These are phyloP conservation scores for Gisinianus flammeolus DNA, from an alignment of 2,888 invertebrate species.

Conservation along the genomic window DNA sequence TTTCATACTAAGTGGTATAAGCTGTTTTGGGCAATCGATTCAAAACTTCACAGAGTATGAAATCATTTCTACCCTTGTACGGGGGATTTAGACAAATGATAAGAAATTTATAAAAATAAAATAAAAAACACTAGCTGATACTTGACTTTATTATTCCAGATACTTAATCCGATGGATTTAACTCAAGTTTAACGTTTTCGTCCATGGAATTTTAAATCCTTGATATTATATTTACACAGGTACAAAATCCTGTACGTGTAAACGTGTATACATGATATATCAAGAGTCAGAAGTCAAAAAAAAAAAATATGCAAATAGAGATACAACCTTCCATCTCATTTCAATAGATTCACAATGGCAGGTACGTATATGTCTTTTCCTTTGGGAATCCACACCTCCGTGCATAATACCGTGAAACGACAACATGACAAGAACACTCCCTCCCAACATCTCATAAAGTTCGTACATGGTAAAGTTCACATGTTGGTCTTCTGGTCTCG, in stretches of 20 bases:
- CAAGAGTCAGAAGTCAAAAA: background rate
- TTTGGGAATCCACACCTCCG: conserved; percentile 10
- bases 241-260: background rate
- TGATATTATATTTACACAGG: background rate
- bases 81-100: background rate
- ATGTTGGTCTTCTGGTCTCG: too few species aligned
- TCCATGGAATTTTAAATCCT: background rate
- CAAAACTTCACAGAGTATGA: too few species aligned
- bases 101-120: background rate
- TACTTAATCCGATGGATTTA: background rate
- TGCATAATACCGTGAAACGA: conserved; percentile 1
- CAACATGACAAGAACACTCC: conserved; percentile 1
- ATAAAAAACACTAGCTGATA: background rate
- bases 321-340: background rate
- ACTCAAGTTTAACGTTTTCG: background rate
- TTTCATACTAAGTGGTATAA: too few species aligned
- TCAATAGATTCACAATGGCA: background rate
- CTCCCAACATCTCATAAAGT: background rate
- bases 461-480: background rate
- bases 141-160: background rate
- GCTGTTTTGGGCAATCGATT: too few species aligned
- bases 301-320: background rate
- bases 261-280: background rate
- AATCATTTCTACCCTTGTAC: background rate
- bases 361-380: background rate